Conservation (phyloP, 1,140 invertebrate species). For the Phymastichus coffea region DNA sequence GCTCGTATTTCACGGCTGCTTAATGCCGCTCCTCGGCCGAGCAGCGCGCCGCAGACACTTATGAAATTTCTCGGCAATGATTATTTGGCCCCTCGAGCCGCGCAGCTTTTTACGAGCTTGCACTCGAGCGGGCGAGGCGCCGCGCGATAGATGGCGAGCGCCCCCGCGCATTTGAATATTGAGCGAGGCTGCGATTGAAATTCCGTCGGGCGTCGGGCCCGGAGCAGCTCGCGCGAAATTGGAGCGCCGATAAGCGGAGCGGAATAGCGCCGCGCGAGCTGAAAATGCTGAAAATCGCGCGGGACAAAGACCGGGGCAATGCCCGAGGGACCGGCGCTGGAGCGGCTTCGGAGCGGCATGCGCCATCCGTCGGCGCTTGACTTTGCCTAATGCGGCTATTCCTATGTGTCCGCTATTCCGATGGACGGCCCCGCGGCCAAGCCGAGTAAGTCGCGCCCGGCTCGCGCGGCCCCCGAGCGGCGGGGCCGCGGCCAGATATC, state of each 20-base stretch:
- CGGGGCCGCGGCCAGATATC: background rate
- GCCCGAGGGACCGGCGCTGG: too few species aligned
- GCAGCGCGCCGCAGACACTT: constrained; percentile 42
- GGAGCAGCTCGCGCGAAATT: constrained; percentile 37
- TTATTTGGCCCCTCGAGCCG: constrained; percentile 48
- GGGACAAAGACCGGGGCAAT: background rate
- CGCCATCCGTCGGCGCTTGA: too few species aligned
- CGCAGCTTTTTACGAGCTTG: too few species aligned
- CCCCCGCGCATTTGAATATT: too few species aligned
- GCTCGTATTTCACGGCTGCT: constrained; percentile 1
- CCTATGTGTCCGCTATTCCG: constrained; percentile 47
- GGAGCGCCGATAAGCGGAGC: background rate
- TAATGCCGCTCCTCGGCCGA: constrained; percentile 1
- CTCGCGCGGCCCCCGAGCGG: background rate
- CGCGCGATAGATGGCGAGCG: too few species aligned
- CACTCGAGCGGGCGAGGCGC: too few species aligned
- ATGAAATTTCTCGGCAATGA: constrained; percentile 56
- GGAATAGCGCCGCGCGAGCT: background rate
- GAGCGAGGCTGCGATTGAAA: too few species aligned
- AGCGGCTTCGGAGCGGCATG: too few species aligned
- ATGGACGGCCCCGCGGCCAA: constrained; percentile 6
- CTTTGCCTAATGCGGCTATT: constrained; percentile 55
- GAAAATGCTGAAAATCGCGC: background rate
- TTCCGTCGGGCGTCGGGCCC: too few species aligned
- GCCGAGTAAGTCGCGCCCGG: constrained; percentile 10